Evolutionary conservation across 2,113 vertebrate species (phyloP).

Genomic region (Sitta europaea): DNA sequence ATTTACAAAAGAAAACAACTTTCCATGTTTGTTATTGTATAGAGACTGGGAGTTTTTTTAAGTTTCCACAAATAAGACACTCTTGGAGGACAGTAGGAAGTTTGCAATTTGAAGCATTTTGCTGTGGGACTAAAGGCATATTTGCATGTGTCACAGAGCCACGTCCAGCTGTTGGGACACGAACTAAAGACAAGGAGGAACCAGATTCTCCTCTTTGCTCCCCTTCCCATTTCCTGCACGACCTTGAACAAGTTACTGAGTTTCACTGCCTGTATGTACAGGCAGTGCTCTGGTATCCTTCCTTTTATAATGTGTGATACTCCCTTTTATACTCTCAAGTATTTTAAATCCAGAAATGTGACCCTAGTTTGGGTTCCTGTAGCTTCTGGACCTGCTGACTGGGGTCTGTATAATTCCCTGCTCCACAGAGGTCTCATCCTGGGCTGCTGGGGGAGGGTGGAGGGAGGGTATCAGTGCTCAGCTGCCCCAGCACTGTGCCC

Average conservation of each 20-base stretch:
- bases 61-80: neutral
- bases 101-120: slow-evolving; percentile 27
- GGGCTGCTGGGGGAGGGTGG: neutral
- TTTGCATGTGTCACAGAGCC: neutral
- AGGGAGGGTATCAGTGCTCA: neutral
- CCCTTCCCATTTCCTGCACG: neutral
- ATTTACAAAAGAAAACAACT: slow-evolving; percentile 17
- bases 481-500: neutral
- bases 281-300: neutral
- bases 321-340: neutral
- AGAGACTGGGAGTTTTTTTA: neutral
- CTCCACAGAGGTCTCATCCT: neutral
- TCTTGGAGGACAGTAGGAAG: neutral
- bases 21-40: neutral
- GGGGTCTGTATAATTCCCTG: neutral
- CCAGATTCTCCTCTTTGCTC: neutral
- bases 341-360: neutral
- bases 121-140: neutral
- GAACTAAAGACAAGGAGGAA: neutral
- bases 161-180: neutral
- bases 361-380: neutral
- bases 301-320: neutral
- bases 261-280: neutral
- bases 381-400: neutral
- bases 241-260: neutral